Base-by-base conservation (phyloP, 2,888 invertebrate species). In the Cataglyphis rosenhaueri region DNA sequence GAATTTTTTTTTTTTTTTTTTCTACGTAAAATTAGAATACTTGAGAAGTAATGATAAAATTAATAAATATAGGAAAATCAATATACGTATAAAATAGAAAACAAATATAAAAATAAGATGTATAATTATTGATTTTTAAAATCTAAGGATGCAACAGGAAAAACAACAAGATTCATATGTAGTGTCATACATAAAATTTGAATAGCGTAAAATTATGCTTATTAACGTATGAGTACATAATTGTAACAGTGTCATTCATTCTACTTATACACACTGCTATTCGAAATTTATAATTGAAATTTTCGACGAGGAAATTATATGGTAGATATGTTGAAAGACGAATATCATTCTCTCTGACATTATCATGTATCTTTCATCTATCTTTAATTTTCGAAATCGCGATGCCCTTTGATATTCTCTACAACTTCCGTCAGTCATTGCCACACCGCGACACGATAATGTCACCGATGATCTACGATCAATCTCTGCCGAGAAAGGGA, bases 401-500 rank as follows among this genome's bases (percentile, higher is more conserved):
- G 78, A 70, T 70, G 78, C 70, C 70, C 78, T 59, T 70, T 38
- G 70, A 79, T 79, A 79, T 70, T 79, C 48, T 70, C 70, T 79
- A 70, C 70, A 79, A 71, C 59, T 79, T 79, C 78, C 70, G 78
- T 79, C 78, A 79, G 78, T 79, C 70, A 79, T 38, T 65, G 66
- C 44, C 78, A 74, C 74, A 70, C 55, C 29, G 61, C 55, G 75
- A 73, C 76, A 57, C 82, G 87, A 81, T 75, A 86, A 84, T 85
- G 88, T 88, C 88, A 84, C 76, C 88, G 79, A 85, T 88, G 88
- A 88, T 88, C 88, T 87, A 88, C 83, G 88, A 88, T 88, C 88
- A 87, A 87, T 86, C 85, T 84, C 48, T 70, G 71, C 76, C 48
- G 66, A 32, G 15, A 10, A 38, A 9, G 32, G 57, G 76, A 29